Conservation (phyloP, 1,140 invertebrate species). For the Anoplophora glabripennis region DNA sequence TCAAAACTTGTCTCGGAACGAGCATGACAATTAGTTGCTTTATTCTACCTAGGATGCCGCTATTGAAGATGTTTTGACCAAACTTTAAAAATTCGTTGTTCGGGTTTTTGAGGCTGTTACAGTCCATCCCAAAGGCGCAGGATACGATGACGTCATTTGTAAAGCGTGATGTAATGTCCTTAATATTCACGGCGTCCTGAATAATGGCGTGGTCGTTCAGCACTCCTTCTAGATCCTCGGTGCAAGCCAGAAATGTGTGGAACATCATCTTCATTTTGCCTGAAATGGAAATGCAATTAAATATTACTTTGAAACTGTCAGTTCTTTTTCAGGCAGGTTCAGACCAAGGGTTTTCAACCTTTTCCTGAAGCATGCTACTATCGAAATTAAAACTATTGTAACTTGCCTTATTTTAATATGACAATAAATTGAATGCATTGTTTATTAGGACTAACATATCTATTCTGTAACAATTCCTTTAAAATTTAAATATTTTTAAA, state of each 20-base stretch:
- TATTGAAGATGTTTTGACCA: constrained; percentile 42
- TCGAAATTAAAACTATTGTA: too few species aligned
- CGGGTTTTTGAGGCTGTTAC: constrained; percentile 53
- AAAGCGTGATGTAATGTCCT: constrained; percentile 53
- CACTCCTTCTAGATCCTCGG: constrained; percentile 48
- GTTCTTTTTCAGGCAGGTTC: too few species aligned
- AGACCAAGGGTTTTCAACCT: too few species aligned
- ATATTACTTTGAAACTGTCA: too few species aligned
- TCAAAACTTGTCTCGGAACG: constrained; percentile 9
- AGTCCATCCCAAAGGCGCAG: constrained; percentile 59
- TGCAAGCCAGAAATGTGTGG: constrained; percentile 26
- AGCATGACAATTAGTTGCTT: constrained; percentile 1
- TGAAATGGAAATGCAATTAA: constrained; percentile 3
- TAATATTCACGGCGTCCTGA: constrained; percentile 48
- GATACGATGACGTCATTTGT: constrained; percentile 57
- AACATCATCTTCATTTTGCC: constrained; percentile 53
- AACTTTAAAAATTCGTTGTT: constrained; percentile 47
- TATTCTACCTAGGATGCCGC: background rate
- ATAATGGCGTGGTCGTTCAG: constrained; percentile 25
- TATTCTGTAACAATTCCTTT: too few species aligned
- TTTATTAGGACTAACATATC: too few species aligned
- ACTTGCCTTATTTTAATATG: too few species aligned
- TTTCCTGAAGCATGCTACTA: too few species aligned
- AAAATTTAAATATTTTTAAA: too few species aligned
- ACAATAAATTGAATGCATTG: too few species aligned